Conservation (phyloP, 2,113 vertebrate species). For the Artemisiospiza belli region DNA sequence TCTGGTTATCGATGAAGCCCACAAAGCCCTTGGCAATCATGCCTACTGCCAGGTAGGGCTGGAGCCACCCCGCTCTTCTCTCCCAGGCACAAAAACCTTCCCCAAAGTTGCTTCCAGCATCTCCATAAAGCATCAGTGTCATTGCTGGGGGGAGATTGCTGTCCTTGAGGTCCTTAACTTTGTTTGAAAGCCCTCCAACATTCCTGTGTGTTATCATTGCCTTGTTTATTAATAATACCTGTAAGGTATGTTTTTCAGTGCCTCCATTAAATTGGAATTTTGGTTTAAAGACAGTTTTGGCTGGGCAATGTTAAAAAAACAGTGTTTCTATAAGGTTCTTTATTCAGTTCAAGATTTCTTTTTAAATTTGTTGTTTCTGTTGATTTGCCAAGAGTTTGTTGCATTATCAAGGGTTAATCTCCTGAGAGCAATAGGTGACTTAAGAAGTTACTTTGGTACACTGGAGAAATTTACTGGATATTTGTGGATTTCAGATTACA, state of each 20-base stretch:
- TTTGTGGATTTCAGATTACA: not conserved
- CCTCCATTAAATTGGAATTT: not conserved
- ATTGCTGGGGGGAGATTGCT: not conserved
- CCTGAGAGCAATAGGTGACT: not conserved
- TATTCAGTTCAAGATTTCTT: not conserved
- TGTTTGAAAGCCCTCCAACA: not conserved
- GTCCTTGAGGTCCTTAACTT: not conserved
- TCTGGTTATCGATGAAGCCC: slow-evolving; percentile 94
- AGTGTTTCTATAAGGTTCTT: not conserved
- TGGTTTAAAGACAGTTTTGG: not conserved
- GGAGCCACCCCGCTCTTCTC: too few relatives aligned
- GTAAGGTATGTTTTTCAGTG: fast-evolving
- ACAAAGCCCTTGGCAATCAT: slow-evolving; percentile 94
- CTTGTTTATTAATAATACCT: not conserved
- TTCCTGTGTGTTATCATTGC: fast-evolving
- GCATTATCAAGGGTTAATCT: not conserved
- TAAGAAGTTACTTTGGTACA: not conserved
- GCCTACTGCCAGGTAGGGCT: slow-evolving; percentile 92
- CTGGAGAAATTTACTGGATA: not conserved
- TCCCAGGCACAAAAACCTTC: fast-evolving
- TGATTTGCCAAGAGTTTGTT: not conserved
- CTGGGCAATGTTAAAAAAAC: not conserved
- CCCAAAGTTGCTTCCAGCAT: fast-evolving
- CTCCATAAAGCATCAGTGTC: fast-evolving
- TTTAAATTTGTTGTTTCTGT: not conserved